Percentiles rank a stretch among this genome's conserved stretches.
Conservation (phyloP, 2,797 vertebrate genomes). For the Lindbergichthys nudifrons region DNA sequence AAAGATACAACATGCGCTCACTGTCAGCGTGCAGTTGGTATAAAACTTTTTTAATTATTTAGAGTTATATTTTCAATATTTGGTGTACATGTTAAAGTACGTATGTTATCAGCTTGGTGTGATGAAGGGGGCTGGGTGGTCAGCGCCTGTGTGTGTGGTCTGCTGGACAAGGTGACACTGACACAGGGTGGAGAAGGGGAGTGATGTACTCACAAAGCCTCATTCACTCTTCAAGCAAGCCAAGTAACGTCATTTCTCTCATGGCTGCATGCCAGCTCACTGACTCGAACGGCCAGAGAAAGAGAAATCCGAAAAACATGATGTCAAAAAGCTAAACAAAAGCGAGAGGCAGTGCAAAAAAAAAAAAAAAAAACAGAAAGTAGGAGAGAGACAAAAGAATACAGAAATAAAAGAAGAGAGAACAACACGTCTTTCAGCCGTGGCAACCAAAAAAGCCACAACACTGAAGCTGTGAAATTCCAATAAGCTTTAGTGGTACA, state of each 20-base stretch:
- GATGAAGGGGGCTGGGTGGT: background rate
- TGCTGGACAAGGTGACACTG: constrained; percentile 49
- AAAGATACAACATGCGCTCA: background rate
- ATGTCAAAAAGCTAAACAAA: background rate
- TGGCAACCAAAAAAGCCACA: constrained; percentile 53
- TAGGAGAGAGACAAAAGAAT: constrained; percentile 17
- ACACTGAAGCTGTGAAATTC: constrained; percentile 80
- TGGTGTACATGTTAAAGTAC: background rate
- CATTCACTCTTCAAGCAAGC: constrained; percentile 59
- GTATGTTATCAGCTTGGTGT: constrained; percentile 7
- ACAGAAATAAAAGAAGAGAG: constrained; percentile 13
- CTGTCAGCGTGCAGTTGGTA: background rate
- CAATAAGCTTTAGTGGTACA: constrained; percentile 66
- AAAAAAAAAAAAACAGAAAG: constrained; percentile 4
- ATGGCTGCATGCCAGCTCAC: constrained; percentile 52
- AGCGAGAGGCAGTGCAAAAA: background rate
- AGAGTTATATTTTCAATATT: background rate
- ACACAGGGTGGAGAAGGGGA: constrained; percentile 28
- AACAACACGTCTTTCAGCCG: constrained; percentile 55
- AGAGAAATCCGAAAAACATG: constrained; percentile 20
- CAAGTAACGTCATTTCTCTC: constrained; percentile 47
- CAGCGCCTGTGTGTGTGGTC: constrained; percentile 74
- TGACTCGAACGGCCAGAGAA: constrained; percentile 23
- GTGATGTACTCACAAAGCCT: constrained; percentile 63
- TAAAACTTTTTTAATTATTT: background rate